Evolutionary conservation across 1,140 invertebrate genomes (phyloP).

Genomic region (Cydia fagiglandana): DNA sequence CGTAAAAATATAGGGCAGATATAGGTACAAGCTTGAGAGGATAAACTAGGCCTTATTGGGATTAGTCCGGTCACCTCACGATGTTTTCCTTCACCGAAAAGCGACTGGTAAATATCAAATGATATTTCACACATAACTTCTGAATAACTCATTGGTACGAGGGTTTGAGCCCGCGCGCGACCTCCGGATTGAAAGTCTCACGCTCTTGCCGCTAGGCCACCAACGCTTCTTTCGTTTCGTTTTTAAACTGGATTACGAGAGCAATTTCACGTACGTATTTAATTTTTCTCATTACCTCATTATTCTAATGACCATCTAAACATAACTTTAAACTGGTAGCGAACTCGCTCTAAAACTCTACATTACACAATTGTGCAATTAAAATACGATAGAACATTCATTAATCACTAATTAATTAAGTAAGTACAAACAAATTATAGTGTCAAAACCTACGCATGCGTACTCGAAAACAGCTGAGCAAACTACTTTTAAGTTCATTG

Average conservation of each 20-base stretch:
- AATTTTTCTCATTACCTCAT: neutral
- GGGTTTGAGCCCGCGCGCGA: no score
- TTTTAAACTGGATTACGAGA: neutral
- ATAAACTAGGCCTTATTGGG: no score
- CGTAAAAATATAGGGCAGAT: no score
- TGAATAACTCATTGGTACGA: no score
- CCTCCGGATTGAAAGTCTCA: no score
- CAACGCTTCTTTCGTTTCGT: no score
- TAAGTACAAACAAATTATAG: constrained; percentile 14
- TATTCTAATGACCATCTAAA: constrained; percentile 6
- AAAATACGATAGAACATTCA: neutral
- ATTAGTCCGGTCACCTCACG: no score
- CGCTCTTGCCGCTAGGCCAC: no score
- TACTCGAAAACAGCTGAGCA: neutral
- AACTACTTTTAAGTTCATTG: neutral
- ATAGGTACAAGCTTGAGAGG: no score
- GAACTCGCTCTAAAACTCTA: neutral
- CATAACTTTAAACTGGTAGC: neutral
- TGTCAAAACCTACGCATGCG: neutral
- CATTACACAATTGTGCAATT: constrained; percentile 28
- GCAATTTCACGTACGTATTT: neutral
- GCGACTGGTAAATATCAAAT: no score
- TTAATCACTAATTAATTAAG: constrained; percentile 14
- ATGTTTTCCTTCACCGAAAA: no score
- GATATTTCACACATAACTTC: no score